Evolutionary conservation across 2,797 vertebrate species (phyloP).

Genomic region (Limnodromus scolopaceus): DNA sequence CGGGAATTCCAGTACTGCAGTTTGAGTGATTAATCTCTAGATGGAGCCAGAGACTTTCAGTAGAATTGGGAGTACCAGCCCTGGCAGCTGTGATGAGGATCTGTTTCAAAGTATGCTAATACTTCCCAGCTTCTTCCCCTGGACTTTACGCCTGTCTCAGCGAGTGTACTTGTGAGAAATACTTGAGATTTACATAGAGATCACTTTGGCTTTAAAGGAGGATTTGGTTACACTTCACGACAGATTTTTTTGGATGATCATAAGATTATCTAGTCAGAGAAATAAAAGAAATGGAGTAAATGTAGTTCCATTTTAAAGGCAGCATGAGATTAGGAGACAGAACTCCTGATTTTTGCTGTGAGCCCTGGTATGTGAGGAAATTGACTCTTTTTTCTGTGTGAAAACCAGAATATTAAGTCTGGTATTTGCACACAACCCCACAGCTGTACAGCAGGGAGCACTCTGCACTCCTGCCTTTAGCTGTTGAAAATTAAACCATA

Average conservation of each 20-base stretch:
- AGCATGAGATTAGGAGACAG: not conserved
- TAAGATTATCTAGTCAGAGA: not conserved
- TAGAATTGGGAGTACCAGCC: rapidly evolving
- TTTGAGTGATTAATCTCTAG: not conserved
- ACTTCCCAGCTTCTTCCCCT: not conserved
- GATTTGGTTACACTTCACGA: rapidly evolving
- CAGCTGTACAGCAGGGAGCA: not conserved
- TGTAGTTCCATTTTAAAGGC: not conserved
- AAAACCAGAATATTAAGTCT: not conserved
- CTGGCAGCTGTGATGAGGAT: not conserved
- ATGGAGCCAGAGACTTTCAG: constrained; percentile 15
- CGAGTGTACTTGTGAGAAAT: not conserved
- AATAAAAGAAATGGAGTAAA: not conserved
- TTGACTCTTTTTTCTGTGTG: not conserved
- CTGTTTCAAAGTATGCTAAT: not conserved
- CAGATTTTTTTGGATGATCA: not conserved
- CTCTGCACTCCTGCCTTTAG: not conserved
- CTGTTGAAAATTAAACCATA: not conserved
- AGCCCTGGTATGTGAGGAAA: not conserved
- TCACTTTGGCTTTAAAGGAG: not conserved
- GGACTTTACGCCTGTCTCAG: not conserved
- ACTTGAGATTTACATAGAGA: not conserved
- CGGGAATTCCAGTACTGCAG: not conserved
- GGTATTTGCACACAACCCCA: rapidly evolving
- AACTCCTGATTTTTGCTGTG: not conserved